Percentiles rank a stretch among this genome's conserved stretches.
Conservation (phyloP, 2,888 invertebrate genomes). For the Apantesis nais region DNA sequence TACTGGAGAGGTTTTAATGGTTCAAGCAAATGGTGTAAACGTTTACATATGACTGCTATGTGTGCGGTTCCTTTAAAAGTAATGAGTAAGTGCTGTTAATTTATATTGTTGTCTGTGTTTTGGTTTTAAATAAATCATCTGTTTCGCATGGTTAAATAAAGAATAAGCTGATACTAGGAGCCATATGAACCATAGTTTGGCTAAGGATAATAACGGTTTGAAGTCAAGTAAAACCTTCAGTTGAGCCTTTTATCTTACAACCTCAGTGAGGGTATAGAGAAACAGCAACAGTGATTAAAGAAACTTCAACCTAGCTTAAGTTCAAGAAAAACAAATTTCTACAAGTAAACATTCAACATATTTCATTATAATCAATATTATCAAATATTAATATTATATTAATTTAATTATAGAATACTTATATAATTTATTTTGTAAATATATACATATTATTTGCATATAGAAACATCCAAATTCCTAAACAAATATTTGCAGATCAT, state of each 20-base stretch:
- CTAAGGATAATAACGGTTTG: neutral
- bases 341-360: neutral
- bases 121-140: neutral
- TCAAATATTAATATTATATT: neutral
- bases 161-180: neutral
- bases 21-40: conserved; percentile 7
- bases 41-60: neutral
- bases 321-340: neutral
- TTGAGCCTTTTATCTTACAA: neutral
- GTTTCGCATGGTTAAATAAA: neutral
- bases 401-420: too few species aligned
- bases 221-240: too few species aligned
- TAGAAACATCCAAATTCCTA: too few species aligned
- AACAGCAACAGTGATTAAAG: neutral
- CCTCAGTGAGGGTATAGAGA: neutral
- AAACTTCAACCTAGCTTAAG: neutral
- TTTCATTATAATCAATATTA: too few species aligned
- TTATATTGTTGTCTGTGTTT: neutral
- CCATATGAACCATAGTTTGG: too few species aligned
- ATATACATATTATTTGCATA: too few species aligned
- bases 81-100: neutral
- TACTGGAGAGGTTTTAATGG: conserved; percentile 4
- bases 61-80: neutral
- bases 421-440: too few species aligned
- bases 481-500: too few species aligned